Conservation (phyloP, 2,888 invertebrate species). For the Pteria penguin region DNA sequence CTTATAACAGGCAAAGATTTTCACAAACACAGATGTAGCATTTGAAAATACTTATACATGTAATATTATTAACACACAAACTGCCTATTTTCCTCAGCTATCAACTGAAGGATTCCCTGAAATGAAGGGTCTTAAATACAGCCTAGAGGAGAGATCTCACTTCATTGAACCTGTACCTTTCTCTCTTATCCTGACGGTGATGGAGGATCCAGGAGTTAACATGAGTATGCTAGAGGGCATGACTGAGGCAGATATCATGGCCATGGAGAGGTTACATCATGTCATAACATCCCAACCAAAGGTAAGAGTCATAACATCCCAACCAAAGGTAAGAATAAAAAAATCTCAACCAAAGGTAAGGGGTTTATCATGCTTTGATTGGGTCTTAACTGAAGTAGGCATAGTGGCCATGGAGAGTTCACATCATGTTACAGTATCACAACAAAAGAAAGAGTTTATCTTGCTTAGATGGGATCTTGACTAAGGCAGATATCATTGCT, state of each 20-base stretch:
- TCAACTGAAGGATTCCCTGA: constrained; percentile 57
- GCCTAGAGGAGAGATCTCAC: constrained; percentile 46
- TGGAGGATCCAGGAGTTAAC: constrained; percentile 53
- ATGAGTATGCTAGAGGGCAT: constrained; percentile 39
- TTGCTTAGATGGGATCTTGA: too few species aligned
- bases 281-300: constrained; percentile 53
- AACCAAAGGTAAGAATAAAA: not conserved
- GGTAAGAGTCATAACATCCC: constrained; percentile 26
- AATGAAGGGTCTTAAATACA: constrained; percentile 54
- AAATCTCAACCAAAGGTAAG: not conserved
- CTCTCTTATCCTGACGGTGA: constrained; percentile 44
- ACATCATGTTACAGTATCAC: constrained; percentile 49
- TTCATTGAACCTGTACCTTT: constrained; percentile 50
- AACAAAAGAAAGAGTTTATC: too few species aligned
- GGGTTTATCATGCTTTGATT: too few species aligned
- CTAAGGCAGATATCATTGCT: constrained; percentile 46
- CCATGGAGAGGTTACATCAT: constrained; percentile 53
- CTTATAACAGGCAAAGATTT: too few species aligned
- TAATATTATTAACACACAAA: too few species aligned
- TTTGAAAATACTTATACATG: too few species aligned
- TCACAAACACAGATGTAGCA: too few species aligned
- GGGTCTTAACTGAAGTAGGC: constrained; percentile 51
- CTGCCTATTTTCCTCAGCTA: constrained; percentile 39
- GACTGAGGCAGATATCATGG: constrained; percentile 46
- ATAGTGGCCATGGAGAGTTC: constrained; percentile 50